Conservation (phyloP, 2,888 invertebrate genomes). For the Automeris io region DNA sequence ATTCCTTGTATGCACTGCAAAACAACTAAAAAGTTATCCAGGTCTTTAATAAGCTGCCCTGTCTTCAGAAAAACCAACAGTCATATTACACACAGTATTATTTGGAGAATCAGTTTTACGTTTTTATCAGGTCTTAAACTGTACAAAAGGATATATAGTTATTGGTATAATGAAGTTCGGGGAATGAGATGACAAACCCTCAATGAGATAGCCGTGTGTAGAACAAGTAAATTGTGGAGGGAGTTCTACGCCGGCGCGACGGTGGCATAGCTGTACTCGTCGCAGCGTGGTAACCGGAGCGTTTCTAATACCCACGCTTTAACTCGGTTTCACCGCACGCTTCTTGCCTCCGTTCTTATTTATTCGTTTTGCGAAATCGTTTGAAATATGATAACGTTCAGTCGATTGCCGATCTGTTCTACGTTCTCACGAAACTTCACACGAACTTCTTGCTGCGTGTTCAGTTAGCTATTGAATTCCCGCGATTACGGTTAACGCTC, state of each 20-base stretch:
- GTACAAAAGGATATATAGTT: too few species aligned
- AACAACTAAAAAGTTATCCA: too few species aligned
- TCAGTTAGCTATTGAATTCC: constrained; percentile 66
- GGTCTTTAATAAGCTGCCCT: too few species aligned
- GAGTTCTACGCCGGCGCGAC: constrained; percentile 18
- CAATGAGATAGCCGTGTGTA: constrained; percentile 1
- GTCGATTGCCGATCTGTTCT: constrained; percentile 51
- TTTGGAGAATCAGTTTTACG: too few species aligned
- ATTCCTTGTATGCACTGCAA: too few species aligned
- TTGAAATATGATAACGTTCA: constrained; percentile 75
- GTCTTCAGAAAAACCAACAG: too few species aligned
- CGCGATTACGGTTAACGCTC: constrained; percentile 40
- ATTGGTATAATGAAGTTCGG: too few species aligned
- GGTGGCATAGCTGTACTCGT: constrained; percentile 27
- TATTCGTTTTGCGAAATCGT: constrained; percentile 75
- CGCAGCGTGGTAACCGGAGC: constrained; percentile 72
- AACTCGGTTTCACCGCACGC: constrained; percentile 75
- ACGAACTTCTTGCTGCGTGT: constrained; percentile 54
- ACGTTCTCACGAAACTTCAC: constrained; percentile 68
- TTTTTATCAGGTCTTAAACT: too few species aligned
- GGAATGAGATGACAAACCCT: neutral
- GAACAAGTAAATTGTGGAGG: too few species aligned
- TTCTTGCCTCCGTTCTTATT: constrained; percentile 73
- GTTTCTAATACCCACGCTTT: constrained; percentile 76
- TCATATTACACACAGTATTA: too few species aligned